Conservation (phyloP, 2,113 vertebrate species). For the Laticauda colubrina region DNA sequence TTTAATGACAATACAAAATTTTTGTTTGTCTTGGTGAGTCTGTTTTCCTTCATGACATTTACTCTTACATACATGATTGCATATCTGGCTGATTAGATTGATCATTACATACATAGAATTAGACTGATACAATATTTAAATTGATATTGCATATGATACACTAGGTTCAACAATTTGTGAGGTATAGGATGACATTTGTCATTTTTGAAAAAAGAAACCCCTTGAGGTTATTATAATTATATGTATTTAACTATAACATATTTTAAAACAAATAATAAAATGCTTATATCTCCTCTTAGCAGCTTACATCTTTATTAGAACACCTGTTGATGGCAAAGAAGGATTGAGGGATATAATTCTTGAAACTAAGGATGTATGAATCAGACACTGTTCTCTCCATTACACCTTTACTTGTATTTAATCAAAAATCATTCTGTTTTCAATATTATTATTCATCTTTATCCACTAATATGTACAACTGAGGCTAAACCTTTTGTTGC, state of each 20-base stretch:
- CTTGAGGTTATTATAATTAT: neutral
- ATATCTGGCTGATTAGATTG: neutral
- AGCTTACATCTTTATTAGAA: neutral
- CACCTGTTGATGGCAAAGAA: neutral
- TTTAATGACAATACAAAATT: neutral
- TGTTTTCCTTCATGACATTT: neutral
- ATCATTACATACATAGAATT: neutral
- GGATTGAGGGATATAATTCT: neutral
- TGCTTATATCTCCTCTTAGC: neutral
- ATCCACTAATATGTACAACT: too few relatives aligned
- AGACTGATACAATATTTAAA: neutral
- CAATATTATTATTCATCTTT: too few relatives aligned
- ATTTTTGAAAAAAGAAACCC: neutral
- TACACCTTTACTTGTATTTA: too few relatives aligned
- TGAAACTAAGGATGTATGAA: too few relatives aligned
- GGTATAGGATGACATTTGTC: neutral
- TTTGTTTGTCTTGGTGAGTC: neutral
- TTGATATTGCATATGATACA: neutral
- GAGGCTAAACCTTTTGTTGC: too few relatives aligned
- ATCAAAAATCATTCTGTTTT: too few relatives aligned
- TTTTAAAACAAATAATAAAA: neutral
- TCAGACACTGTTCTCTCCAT: too few relatives aligned
- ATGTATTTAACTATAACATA: neutral
- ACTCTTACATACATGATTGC: neutral
- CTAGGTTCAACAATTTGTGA: neutral